Evolutionary conservation across 2,113 vertebrate species (phyloP).

Genomic region (Phylloscopus trochilus): DNA sequence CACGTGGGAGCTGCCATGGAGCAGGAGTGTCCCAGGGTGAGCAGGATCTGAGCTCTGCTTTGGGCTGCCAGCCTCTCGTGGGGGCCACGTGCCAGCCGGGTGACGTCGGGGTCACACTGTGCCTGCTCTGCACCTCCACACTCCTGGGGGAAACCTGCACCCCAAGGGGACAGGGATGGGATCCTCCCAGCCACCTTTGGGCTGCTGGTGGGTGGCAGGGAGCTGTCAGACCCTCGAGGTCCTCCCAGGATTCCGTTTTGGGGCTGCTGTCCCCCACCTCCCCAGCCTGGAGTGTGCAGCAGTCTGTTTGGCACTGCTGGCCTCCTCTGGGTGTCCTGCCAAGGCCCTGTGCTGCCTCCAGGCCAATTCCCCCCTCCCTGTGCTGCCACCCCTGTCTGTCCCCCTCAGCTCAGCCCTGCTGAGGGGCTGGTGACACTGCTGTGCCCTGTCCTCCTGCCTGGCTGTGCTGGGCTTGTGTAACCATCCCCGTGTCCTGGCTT

Average conservation of each 20-base stretch:
- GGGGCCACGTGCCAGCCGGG: not conserved
- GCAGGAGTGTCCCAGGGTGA: not conserved
- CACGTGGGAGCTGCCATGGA: not conserved
- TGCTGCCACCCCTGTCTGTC: not conserved
- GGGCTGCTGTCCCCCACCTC: not conserved
- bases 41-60: not conserved
- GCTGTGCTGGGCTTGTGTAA: not conserved
- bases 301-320: not conserved
- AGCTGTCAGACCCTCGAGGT: not conserved
- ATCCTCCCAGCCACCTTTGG: not conserved
- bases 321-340: not conserved
- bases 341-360: rapidly evolving
- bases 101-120: rapidly evolving
- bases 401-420: not conserved
- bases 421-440: not conserved
- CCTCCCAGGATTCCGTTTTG: not conserved
- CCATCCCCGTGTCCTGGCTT: rapidly evolving
- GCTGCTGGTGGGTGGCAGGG: not conserved
- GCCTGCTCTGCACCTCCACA: not conserved
- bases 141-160: not conserved
- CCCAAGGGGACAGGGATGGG: rapidly evolving
- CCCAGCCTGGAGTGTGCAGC: not conserved
- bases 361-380: rapidly evolving
- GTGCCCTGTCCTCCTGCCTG: not conserved
- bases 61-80: rapidly evolving